A percentile compares a stretch with the other conserved stretches of the same genome.
phyloP scores from a whole-genome alignment of 1,140 invertebrate species.

The Bombus superbus region DNA sequence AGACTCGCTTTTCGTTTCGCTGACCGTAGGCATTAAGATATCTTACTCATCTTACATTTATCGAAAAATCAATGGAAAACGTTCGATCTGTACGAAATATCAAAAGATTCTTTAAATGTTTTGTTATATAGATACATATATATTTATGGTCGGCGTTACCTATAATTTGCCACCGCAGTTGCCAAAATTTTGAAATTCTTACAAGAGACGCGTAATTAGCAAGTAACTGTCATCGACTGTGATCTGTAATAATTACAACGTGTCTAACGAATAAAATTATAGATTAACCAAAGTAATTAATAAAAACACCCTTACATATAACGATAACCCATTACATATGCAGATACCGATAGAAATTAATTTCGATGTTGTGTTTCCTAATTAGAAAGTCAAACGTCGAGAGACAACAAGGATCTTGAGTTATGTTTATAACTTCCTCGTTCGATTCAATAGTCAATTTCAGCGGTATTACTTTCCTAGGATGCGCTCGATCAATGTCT shows the following conservation, averaged over 20 bases:
- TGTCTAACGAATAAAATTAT: neutral
- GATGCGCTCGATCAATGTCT: conserved; percentile 56
- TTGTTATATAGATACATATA: no score
- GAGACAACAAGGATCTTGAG: neutral
- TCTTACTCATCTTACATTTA: neutral
- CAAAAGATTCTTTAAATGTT: no score
- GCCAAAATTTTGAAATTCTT: neutral
- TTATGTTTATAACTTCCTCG: conserved; percentile 5
- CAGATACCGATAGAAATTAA: no score
- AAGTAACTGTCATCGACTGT: no score
- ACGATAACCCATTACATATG: no score
- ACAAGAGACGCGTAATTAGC: neutral
- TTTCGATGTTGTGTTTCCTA: neutral
- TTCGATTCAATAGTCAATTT: conserved; percentile 42
- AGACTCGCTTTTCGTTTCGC: neutral
- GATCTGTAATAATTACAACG: neutral
- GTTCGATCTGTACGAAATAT: no score
- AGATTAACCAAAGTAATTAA: neutral
- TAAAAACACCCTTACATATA: neutral
- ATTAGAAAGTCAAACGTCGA: conserved; percentile 4
- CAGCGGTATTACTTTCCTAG: conserved; percentile 53
- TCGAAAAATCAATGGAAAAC: no score
- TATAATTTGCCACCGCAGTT: no score
- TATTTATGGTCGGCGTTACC: no score
- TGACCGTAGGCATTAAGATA: neutral